These are phyloP conservation scores for Rhipidura dahli DNA, from an alignment of 2,113 vertebrate species.

Conservation along the genomic window DNA sequence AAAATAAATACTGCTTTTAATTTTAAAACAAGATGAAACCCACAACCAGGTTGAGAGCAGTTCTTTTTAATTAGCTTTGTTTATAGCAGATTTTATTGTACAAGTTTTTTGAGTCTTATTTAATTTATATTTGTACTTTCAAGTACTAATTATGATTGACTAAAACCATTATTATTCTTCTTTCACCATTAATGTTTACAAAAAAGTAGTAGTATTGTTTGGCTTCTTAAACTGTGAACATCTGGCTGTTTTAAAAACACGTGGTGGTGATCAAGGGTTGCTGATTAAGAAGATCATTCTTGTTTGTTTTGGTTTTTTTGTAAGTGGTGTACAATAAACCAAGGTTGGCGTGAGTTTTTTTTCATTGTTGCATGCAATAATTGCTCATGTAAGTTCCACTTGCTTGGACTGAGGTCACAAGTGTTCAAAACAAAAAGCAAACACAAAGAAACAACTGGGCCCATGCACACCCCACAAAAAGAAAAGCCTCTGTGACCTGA, in stretches of 20 bases:
- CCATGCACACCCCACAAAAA: not conserved
- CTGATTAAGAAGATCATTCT: conserved; percentile 59
- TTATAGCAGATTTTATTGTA: conserved; percentile 70
- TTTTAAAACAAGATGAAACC: conserved; percentile 57
- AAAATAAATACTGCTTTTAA: conserved; percentile 66
- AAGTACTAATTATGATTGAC: conserved; percentile 67
- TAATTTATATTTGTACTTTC: conserved; percentile 76
- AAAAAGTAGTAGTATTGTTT: conserved; percentile 65
- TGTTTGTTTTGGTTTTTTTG: conserved; percentile 59
- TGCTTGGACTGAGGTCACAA: not conserved
- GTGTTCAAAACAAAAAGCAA: not conserved
- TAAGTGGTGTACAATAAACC: conserved; percentile 55
- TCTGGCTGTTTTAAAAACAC: conserved; percentile 34
- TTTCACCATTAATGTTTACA: conserved; percentile 59
- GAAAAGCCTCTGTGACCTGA: conserved; percentile 30
- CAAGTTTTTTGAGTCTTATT: conserved; percentile 69
- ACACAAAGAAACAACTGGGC: not conserved
- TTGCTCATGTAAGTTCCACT: not conserved
- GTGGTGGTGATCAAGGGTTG: conserved; percentile 55
- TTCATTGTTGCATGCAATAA: conserved; percentile 8
- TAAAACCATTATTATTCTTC: conserved; percentile 67
- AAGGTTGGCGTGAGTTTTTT: conserved; percentile 18
- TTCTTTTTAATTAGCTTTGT: conserved; percentile 73
- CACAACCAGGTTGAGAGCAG: conserved; percentile 60
- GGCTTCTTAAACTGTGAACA: conserved; percentile 61